A percentile compares a stretch with the other conserved stretches of the same genome.
These are phyloP conservation scores for Corythornis vintsioides DNA, from an alignment of 2,113 vertebrate species.

Conservation along the genomic window DNA sequence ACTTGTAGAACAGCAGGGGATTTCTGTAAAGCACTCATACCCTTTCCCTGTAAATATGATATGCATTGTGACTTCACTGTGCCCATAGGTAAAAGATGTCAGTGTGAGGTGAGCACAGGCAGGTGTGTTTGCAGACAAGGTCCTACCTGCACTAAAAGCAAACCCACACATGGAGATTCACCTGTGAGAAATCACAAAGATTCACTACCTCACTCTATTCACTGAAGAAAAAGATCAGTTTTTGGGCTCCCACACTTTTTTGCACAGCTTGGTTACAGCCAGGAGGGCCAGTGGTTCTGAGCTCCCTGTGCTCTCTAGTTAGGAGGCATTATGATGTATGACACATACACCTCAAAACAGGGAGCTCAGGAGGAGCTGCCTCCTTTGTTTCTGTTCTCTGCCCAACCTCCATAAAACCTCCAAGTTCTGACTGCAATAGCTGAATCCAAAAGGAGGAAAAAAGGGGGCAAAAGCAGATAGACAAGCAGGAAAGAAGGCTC, in stretches of 20 bases:
- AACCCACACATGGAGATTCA: not conserved
- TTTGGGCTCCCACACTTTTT: not conserved
- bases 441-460: not conserved
- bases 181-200: not conserved
- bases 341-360: not conserved
- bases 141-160: not conserved
- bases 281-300: not conserved
- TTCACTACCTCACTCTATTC: not conserved
- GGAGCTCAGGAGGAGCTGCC: not conserved
- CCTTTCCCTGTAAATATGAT: not conserved
- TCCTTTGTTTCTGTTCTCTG: not conserved
- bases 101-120: not conserved
- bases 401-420: not conserved
- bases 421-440: not conserved
- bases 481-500: not conserved
- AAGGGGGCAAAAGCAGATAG: not conserved
- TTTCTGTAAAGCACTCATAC: not conserved
- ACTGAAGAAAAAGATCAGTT: not conserved
- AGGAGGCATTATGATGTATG: not conserved
- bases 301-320: not conserved
- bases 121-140: not conserved
- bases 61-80: not conserved
- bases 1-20: not conserved
- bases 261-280: not conserved
- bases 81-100: not conserved